Evolutionary conservation across 2,888 invertebrate species (phyloP).

Genomic region (Chirona hameri): DNA sequence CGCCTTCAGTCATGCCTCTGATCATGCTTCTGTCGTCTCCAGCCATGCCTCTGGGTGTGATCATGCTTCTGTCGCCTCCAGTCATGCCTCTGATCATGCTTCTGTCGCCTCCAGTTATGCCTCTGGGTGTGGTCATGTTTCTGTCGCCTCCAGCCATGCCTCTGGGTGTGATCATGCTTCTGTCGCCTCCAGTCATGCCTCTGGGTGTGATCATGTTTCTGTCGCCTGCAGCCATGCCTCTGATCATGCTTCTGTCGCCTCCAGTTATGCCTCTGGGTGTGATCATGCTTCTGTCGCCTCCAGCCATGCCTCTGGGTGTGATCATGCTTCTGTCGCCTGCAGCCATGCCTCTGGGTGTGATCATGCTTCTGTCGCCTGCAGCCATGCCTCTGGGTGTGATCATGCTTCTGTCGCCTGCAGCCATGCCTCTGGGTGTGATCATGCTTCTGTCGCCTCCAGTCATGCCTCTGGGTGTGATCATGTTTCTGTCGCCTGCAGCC

Average conservation of each 20-base stretch:
- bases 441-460: constrained; percentile 53
- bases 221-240: too few species aligned
- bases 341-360: background rate
- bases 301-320: constrained; percentile 39
- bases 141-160: constrained; percentile 41
- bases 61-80: too few species aligned
- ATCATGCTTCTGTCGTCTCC: constrained; percentile 54
- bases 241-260: too few species aligned
- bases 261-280: too few species aligned
- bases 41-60: too few species aligned
- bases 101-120: constrained; percentile 42
- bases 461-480: constrained; percentile 71
- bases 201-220: too few species aligned
- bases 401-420: constrained; percentile 47
- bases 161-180: too few species aligned
- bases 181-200: too few species aligned
- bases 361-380: constrained; percentile 45
- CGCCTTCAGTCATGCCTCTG: constrained; percentile 62
- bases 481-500: constrained; percentile 44
- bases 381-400: constrained; percentile 75
- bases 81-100: background rate
- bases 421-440: background rate
- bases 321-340: background rate
- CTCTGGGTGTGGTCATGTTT: background rate
- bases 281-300: background rate